These are phyloP conservation scores for Nesometra sesokonis DNA, from an alignment of 35 echinoderm and acorn worm genomes.

Conservation along the genomic window DNA sequence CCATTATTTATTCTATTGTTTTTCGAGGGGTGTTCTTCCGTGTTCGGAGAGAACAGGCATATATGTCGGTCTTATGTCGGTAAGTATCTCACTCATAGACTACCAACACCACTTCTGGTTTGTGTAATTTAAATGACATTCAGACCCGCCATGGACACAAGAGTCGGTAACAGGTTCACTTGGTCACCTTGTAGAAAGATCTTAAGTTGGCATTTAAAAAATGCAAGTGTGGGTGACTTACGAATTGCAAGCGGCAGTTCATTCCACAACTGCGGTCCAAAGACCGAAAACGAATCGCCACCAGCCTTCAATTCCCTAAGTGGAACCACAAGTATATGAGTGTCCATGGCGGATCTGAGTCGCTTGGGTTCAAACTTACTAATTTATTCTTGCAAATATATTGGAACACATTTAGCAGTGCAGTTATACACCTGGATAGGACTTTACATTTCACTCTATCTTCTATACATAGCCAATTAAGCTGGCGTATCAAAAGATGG, in stretches of 20 bases:
- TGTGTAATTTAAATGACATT: too few relatives aligned
- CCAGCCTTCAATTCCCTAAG: too few relatives aligned
- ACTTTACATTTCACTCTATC: neutral
- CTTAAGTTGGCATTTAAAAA: neutral
- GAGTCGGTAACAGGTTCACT: too few relatives aligned
- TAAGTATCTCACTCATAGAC: too few relatives aligned
- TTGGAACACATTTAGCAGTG: neutral
- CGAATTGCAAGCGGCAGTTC: neutral
- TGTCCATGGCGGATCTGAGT: neutral
- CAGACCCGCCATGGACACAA: too few relatives aligned
- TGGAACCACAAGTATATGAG: neutral
- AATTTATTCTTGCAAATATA: neutral
- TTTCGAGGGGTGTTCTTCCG: too few relatives aligned
- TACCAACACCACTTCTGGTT: too few relatives aligned
- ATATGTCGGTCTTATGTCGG: too few relatives aligned
- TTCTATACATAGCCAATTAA: neutral
- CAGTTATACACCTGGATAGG: neutral
- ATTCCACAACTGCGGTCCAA: neutral
- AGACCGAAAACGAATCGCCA: neutral
- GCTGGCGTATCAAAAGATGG: neutral
- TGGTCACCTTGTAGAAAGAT: neutral
- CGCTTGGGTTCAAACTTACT: too few relatives aligned
- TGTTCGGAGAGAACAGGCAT: too few relatives aligned
- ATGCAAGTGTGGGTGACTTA: neutral
- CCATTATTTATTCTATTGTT: too few relatives aligned